These are phyloP conservation scores for Stegana nigrithorax DNA, from an alignment of 2,888 invertebrate genomes.

Conservation along the genomic window DNA sequence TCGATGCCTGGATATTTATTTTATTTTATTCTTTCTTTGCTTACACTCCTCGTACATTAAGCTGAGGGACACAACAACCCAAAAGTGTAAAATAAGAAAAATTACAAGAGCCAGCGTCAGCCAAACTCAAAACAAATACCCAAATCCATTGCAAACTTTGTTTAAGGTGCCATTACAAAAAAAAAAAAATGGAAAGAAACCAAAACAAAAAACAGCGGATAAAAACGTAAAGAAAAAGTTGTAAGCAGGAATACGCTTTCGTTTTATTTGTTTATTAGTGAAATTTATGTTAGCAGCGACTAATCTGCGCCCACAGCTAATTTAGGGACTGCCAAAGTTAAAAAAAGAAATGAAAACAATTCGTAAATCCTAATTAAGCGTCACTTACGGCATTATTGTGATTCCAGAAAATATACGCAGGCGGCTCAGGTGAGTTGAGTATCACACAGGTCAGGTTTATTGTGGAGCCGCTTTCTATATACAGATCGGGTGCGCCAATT, in stretches of 20 bases:
- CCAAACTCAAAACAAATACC: conserved; percentile 35
- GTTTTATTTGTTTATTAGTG: conserved; percentile 1
- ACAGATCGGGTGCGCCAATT: conserved; percentile 90
- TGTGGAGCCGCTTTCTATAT: conserved; percentile 92
- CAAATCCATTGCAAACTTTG: conserved; percentile 52
- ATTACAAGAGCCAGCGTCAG: conserved; percentile 27
- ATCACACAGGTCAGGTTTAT: conserved; percentile 95
- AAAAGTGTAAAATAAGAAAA: conserved; percentile 53
- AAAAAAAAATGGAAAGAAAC: neutral
- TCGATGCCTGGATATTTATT: no score
- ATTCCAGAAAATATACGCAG: conserved; percentile 95
- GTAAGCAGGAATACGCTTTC: neutral
- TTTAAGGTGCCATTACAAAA: neutral
- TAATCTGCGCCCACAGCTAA: conserved; percentile 53
- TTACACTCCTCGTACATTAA: conserved; percentile 52
- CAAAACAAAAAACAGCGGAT: conserved; percentile 19
- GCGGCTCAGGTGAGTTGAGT: conserved; percentile 90
- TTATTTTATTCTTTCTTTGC: neutral
- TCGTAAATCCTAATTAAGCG: neutral
- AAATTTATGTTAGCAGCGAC: neutral
- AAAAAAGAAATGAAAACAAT: conserved; percentile 16
- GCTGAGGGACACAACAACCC: conserved; percentile 32
- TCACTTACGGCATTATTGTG: conserved; percentile 89
- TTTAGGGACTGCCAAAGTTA: conserved; percentile 57
- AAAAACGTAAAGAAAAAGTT: conserved; percentile 21